Evolutionary conservation across 2,888 invertebrate genomes (phyloP).

Genomic region (Venusia cambrica): DNA sequence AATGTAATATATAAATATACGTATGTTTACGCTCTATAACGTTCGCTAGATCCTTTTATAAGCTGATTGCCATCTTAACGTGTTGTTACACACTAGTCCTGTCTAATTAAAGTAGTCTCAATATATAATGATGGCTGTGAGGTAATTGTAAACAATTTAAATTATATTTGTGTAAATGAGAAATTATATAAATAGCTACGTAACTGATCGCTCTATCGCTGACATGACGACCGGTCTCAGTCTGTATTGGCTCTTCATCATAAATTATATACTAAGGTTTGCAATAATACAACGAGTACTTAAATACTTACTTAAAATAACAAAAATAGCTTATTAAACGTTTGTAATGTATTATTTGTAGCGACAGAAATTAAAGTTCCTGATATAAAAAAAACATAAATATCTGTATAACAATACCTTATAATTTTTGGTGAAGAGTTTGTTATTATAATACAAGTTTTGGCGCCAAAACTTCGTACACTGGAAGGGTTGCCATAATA

Average conservation of each 20-base stretch:
- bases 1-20: constrained; percentile 57
- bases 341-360: background rate
- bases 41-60: constrained; percentile 78
- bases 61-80: constrained; percentile 72
- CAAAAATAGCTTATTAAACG: too few species aligned
- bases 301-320: constrained; percentile 3
- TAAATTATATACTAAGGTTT: constrained; percentile 22
- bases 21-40: constrained; percentile 64
- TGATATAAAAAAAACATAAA: constrained; percentile 5
- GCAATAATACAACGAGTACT: constrained; percentile 13
- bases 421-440: constrained; percentile 24
- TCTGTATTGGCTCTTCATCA: constrained; percentile 33
- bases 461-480: constrained; percentile 46
- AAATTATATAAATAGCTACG: constrained; percentile 56
- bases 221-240: constrained; percentile 40
- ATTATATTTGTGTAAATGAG: constrained; percentile 76
- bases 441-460: constrained; percentile 33
- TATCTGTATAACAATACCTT: too few species aligned
- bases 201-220: constrained; percentile 54
- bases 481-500: constrained; percentile 58
- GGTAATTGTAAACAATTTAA: constrained; percentile 80
- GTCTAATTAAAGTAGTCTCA: constrained; percentile 79
- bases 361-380: constrained; percentile 2
- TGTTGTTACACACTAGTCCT: constrained; percentile 75
- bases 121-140: constrained; percentile 82